Base-by-base conservation (phyloP, 2,797 vertebrate genomes). In the Sebastes steindachneri region DNA sequence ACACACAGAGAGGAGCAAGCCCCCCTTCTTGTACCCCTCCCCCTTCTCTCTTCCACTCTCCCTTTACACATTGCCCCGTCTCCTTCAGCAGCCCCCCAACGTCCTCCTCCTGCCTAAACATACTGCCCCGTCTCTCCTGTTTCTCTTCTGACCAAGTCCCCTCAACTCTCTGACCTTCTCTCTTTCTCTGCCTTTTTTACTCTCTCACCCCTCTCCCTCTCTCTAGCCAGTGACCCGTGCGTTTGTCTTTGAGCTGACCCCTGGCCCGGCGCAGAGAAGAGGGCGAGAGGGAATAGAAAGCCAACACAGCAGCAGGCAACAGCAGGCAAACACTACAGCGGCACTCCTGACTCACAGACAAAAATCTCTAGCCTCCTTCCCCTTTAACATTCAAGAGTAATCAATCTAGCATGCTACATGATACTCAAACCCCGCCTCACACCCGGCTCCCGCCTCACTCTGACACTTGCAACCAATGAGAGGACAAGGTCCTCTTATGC, bases 361-460 rank as follows among this genome's bases (percentile, higher is more conserved):
- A 96, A 96, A 96, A 96, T 96, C 93, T 95, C 95, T 94, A 95
- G 95, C 96, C 96, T 96, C 93, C 96, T 97, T 97, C 96, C 96
- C 97, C 97, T 98, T 98, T 98, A 98, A 98, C 97, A 95, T 96
- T 96, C 95, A 96, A 96, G 96, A 95, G 94, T 96, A 97, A 97
- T 97, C 98, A 97, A 96, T 97, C 97, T 97, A 97, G 96, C 97
- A 94, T 98, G 97, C 97, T 98, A 97, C 95, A 95, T 95, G 96
- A 97, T 95, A 96, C 96, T 95, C 93, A 91, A 85, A 83, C 89
- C 94, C 96, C 94, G 92, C 96, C 97, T 96, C 93, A 75, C 28
- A 83, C 85, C 83, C 75, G 82, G 91, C 89, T 78, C 82, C 89
- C 77, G 68, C 81, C 69, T 81, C 89, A 28, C 68, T 94, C 95